Percentiles rank a stretch among this genome's conserved stretches.
phyloP scores from a whole-genome alignment of 2,888 invertebrate species.

The Anoplius nigerrimus region DNA sequence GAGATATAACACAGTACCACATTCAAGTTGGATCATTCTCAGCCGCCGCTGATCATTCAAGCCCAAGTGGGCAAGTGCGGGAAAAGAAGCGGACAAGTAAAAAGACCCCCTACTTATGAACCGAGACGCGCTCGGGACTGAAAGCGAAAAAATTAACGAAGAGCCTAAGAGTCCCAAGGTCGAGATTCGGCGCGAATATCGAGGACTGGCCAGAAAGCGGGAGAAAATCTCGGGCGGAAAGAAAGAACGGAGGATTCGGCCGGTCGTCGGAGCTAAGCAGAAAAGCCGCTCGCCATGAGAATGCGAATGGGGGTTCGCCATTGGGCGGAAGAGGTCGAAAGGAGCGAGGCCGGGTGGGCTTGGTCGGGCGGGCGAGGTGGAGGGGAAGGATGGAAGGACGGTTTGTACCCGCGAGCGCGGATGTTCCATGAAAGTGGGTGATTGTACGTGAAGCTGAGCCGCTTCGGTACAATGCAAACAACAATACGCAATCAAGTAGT shows the following conservation, averaged over 20 bases:
- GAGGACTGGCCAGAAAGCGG: neutral
- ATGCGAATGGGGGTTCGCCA: slow-evolving; percentile 18
- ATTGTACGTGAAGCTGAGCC: slow-evolving; percentile 46
- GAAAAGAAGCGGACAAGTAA: too few species aligned
- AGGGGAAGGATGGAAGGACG: slow-evolving; percentile 1
- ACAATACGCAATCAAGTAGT: slow-evolving; percentile 72
- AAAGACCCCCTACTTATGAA: too few species aligned
- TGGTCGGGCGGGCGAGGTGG: neutral
- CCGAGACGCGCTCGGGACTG: too few species aligned
- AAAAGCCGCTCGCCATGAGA: slow-evolving; percentile 16
- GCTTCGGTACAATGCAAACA: slow-evolving; percentile 63
- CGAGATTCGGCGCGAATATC: too few species aligned
- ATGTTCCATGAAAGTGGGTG: slow-evolving; percentile 54
- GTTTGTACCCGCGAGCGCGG: slow-evolving; percentile 25
- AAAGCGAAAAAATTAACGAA: too few species aligned
- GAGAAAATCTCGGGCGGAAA: neutral
- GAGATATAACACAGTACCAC: too few species aligned
- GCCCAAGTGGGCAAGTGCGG: too few species aligned
- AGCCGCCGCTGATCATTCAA: too few species aligned
- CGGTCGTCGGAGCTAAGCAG: neutral
- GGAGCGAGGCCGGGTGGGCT: neutral
- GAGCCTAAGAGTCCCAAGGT: too few species aligned
- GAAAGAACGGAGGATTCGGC: neutral
- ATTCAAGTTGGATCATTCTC: too few species aligned
- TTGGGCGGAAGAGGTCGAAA: neutral